phyloP scores from a whole-genome alignment of 1,140 invertebrate genomes.

The fruit fly (Drosophila melanogaster) region DNA sequence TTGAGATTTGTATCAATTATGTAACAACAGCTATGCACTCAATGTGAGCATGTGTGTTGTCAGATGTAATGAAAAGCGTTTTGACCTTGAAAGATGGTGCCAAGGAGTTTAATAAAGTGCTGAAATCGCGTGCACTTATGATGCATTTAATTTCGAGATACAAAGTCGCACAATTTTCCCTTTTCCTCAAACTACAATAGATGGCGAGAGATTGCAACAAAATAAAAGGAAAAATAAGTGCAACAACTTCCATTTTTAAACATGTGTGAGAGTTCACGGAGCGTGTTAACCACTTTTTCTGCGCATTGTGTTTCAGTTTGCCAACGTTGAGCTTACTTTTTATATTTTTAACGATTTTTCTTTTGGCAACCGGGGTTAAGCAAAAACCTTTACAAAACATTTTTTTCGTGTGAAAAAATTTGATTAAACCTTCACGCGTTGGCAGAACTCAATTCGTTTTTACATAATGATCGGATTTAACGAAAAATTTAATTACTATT shows the following conservation, averaged over 20 bases:
- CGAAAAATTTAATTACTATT: conserved; percentile 43
- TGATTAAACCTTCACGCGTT: conserved; percentile 45
- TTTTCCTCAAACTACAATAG: conserved; percentile 7
- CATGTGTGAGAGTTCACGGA: conserved; percentile 48
- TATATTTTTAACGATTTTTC: conserved; percentile 18
- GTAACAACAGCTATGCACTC: conserved; percentile 1
- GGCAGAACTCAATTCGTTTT: conserved; percentile 39
- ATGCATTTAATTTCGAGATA: conserved; percentile 19
- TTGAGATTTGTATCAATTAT: conserved; percentile 23
- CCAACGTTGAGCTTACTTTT: conserved; percentile 28
- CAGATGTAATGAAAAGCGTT: conserved; percentile 32
- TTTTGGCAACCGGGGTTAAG: conserved; percentile 16
- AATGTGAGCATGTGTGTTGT: background rate
- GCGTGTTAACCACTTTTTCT: conserved; percentile 44
- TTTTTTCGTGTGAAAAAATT: conserved; percentile 61
- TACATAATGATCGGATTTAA: conserved; percentile 49
- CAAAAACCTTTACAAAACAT: conserved; percentile 29
- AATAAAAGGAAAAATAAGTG: conserved; percentile 8
- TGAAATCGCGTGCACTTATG: conserved; percentile 27
- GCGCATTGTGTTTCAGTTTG: conserved; percentile 30
- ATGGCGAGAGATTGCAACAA: conserved; percentile 2
- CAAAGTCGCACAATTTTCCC: conserved; percentile 16
- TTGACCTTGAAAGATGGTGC: conserved; percentile 23
- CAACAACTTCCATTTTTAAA: conserved; percentile 10
- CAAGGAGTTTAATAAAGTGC: conserved; percentile 13